Evolutionary conservation across 2,888 invertebrate genomes (phyloP).

Genomic region (Serripes groenlandicus): DNA sequence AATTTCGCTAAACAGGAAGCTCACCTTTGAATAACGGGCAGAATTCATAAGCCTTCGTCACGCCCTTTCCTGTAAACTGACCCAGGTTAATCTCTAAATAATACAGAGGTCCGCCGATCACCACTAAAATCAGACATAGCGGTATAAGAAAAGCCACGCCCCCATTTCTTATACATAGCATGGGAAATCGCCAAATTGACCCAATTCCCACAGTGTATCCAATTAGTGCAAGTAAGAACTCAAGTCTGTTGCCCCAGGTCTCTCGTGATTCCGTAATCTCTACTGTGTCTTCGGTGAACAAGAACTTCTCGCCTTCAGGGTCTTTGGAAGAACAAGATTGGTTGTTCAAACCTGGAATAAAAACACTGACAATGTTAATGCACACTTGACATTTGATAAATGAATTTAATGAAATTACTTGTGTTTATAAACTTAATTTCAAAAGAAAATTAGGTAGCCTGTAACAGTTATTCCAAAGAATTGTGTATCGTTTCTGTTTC

Average conservation of each 20-base stretch:
- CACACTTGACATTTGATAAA: too few species aligned
- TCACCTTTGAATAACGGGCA: background rate
- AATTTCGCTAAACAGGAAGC: too few species aligned
- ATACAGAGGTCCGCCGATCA: background rate
- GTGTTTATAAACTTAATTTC: too few species aligned
- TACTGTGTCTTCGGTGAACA: too few species aligned
- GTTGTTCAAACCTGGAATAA: too few species aligned
- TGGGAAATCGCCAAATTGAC: slow-evolving; percentile 14
- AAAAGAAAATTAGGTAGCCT: too few species aligned
- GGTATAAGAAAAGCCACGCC: background rate
- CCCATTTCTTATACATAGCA: background rate
- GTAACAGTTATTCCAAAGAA: too few species aligned
- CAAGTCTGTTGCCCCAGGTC: background rate
- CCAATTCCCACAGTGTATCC: slow-evolving; percentile 1
- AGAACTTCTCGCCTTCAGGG: too few species aligned
- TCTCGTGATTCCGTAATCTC: slow-evolving; percentile 1
- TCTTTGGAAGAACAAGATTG: too few species aligned
- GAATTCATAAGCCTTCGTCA: background rate
- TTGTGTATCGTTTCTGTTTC: too few species aligned
- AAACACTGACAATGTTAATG: too few species aligned
- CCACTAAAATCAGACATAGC: background rate
- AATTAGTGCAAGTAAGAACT: slow-evolving; percentile 1
- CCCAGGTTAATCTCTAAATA: slow-evolving; percentile 6
- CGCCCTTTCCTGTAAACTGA: background rate
- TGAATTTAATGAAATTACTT: too few species aligned